Evolutionary conservation across 2,797 vertebrate genomes (phyloP).

Genomic region (Sphenopsis melanotis): DNA sequence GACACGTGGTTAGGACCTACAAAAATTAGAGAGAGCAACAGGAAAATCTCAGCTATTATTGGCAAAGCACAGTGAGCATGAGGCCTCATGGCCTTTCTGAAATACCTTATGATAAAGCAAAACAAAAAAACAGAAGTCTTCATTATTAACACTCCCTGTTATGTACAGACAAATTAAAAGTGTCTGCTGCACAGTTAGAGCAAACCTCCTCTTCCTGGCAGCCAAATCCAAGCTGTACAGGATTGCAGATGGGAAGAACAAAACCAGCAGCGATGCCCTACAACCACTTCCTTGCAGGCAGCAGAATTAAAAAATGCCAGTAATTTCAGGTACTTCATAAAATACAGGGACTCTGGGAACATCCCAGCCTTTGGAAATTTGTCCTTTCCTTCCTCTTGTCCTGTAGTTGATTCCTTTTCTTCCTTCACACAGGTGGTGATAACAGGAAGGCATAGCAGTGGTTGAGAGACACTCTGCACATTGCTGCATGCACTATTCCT

Average conservation of each 20-base stretch:
- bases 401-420: background rate
- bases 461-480: background rate
- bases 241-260: background rate
- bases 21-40: constrained; percentile 12
- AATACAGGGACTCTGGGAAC: background rate
- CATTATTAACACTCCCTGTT: background rate
- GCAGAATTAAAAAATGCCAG: background rate
- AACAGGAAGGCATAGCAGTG: background rate
- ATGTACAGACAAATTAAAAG: background rate
- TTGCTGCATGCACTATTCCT: background rate
- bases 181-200: background rate
- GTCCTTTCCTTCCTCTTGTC: background rate
- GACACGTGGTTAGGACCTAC: constrained; percentile 86
- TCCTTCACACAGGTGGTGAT: background rate
- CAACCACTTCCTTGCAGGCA: background rate
- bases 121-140: background rate
- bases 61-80: background rate
- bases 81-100: background rate
- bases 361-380: background rate
- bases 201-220: background rate
- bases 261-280: background rate
- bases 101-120: background rate
- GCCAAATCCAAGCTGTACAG: background rate
- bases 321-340: background rate
- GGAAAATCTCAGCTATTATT: background rate